Conservation (phyloP, 2,888 invertebrate genomes). For the Nemapogon koenigi region DNA sequence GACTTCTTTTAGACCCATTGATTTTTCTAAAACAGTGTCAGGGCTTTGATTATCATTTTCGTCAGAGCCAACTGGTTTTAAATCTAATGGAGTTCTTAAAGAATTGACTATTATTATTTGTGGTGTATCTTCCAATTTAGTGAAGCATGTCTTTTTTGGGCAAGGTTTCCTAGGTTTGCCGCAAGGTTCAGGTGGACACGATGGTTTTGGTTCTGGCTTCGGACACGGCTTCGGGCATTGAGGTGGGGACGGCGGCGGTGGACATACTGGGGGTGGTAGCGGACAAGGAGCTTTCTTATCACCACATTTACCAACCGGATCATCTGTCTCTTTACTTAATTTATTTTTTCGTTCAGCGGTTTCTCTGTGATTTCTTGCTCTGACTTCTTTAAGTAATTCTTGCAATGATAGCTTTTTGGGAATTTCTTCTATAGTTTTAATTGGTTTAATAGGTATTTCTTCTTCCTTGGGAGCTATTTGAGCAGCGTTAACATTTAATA, state of each 20-base stretch:
- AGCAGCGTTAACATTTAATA: no score
- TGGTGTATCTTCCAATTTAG: background rate
- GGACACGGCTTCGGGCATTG: conserved; percentile 18
- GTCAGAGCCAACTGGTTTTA: background rate
- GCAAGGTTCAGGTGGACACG: background rate
- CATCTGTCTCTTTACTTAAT: background rate
- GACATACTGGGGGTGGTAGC: background rate
- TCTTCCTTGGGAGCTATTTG: no score
- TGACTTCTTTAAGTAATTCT: background rate
- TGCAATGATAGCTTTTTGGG: conserved; percentile 4
- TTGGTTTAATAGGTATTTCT: no score
- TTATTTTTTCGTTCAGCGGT: background rate
- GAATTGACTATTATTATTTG: background rate
- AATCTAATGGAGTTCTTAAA: background rate
- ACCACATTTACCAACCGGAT: background rate
- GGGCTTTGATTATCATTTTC: background rate
- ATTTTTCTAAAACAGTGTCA: no score
- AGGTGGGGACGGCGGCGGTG: conserved; percentile 15
- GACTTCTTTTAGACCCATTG: no score
- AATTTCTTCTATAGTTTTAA: no score
- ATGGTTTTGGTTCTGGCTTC: conserved; percentile 7
- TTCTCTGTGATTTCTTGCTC: conserved; percentile 1
- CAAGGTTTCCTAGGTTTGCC: background rate
- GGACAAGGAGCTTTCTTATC: background rate
- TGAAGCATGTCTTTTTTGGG: background rate